Evolutionary conservation across 2,888 invertebrate genomes (phyloP).

Genomic region (Tetheella fluctuosa): DNA sequence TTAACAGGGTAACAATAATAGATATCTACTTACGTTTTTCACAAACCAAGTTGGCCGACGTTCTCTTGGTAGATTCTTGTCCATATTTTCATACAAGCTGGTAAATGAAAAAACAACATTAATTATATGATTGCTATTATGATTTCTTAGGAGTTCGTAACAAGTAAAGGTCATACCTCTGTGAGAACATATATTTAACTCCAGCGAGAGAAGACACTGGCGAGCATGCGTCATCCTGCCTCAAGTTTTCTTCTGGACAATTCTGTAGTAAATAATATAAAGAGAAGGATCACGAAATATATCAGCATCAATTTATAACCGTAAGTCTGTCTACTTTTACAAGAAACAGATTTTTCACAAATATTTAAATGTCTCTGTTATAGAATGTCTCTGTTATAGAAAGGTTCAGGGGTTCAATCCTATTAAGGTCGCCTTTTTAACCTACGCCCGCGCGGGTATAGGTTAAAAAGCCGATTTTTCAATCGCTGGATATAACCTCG

Average conservation of each 20-base stretch:
- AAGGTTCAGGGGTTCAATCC: too few relatives aligned
- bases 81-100: constrained; percentile 64
- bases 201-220: constrained; percentile 59
- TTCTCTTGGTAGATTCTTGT: constrained; percentile 53
- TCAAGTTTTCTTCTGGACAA: constrained; percentile 56
- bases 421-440: too few relatives aligned
- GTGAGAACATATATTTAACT: constrained; percentile 64
- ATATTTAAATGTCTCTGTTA: too few relatives aligned
- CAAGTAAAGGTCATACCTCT: constrained; percentile 55
- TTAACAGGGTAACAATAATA: too few relatives aligned
- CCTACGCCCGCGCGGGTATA: too few relatives aligned
- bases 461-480: too few relatives aligned
- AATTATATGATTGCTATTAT: neutral
- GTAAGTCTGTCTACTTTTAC: too few relatives aligned
- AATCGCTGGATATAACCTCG: too few relatives aligned
- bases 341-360: too few relatives aligned
- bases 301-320: too few relatives aligned
- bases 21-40: constrained; percentile 68
- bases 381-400: too few relatives aligned
- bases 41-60: constrained; percentile 65
- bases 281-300: neutral
- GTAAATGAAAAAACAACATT: constrained; percentile 33
- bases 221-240: constrained; percentile 60
- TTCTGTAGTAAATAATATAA: constrained; percentile 47
- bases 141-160: neutral